Evolutionary conservation across 1,140 invertebrate species (phyloP).

Genomic region (Grapholita molesta): DNA sequence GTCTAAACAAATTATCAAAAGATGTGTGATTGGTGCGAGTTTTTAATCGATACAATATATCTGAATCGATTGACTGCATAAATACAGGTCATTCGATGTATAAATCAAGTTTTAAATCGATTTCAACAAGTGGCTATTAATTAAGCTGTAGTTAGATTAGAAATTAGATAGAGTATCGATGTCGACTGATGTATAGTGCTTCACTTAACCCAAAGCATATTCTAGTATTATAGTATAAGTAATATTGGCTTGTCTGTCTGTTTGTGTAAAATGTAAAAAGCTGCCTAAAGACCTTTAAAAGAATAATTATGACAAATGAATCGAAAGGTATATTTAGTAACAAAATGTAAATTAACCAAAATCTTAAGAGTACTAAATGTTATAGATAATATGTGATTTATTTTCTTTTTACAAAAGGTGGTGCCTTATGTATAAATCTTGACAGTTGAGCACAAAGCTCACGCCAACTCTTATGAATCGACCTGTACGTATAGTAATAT

Average conservation of each 20-base stretch:
- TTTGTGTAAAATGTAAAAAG: no score
- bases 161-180: conserved; percentile 69
- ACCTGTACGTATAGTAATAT: no score
- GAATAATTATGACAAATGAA: no score
- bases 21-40: conserved; percentile 30
- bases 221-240: neutral
- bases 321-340: no score
- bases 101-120: conserved; percentile 75
- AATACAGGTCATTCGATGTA: conserved; percentile 70
- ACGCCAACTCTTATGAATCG: no score
- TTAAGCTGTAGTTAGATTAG: conserved; percentile 75
- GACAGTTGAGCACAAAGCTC: no score
- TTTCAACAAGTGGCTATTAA: conserved; percentile 77
- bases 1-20: conserved; percentile 40
- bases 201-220: neutral
- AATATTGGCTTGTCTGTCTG: neutral
- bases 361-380: no score
- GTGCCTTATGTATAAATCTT: no score
- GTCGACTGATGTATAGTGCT: conserved; percentile 46
- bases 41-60: conserved; percentile 60
- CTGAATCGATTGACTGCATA: conserved; percentile 51
- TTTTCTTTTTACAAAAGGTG: no score
- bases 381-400: no score
- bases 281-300: no score
- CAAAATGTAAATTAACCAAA: no score